These are phyloP conservation scores for Acomys russatus DNA, from an alignment of 2,797 vertebrate genomes.

Conservation along the genomic window DNA sequence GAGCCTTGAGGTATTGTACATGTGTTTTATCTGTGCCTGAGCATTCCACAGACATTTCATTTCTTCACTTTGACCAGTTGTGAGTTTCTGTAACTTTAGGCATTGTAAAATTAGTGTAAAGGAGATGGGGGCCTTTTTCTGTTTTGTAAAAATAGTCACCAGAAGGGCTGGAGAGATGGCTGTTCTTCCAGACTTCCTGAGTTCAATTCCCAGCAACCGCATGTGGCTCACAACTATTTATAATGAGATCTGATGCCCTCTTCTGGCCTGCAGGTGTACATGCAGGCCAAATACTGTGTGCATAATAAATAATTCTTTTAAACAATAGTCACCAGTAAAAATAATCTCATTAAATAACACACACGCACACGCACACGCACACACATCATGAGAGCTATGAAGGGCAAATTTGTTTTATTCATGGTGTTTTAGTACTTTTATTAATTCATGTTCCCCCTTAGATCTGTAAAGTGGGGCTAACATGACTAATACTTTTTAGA, in stretches of 20 bases:
- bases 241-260: no score
- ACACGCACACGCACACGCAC: no score
- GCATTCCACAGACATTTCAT: not conserved
- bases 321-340: no score
- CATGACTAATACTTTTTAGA: not conserved
- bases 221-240: no score
- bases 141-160: constrained; percentile 10
- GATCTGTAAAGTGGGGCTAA: not conserved
- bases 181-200: no score
- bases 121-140: not conserved
- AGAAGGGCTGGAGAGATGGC: not conserved
- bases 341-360: no score
- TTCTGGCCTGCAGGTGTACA: no score
- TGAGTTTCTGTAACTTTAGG: not conserved
- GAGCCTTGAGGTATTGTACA: not conserved
- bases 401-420: not conserved
- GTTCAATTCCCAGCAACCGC: no score
- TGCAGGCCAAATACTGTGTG: no score
- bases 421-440: not conserved
- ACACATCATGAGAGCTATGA: not conserved
- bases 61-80: not conserved
- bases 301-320: no score
- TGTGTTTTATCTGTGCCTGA: not conserved
- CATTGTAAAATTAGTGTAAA: not conserved
- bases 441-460: not conserved